Evolutionary conservation across 2,113 vertebrate species (phyloP).

Genomic region (Pelmatolapia mariae): DNA sequence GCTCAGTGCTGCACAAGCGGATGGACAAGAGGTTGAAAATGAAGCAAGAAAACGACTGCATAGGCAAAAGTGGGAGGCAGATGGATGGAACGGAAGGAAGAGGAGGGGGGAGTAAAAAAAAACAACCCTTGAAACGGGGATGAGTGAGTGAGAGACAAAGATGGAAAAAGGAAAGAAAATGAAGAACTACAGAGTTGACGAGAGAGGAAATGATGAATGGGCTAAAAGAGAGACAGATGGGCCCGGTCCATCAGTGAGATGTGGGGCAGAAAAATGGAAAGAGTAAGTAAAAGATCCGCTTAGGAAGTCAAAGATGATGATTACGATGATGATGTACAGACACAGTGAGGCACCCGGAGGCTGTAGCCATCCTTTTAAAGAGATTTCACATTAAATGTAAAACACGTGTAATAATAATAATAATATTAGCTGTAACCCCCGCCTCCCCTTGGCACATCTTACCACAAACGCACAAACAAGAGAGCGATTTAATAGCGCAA

Average conservation of each 20-base stretch:
- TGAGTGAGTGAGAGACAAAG: constrained; percentile 30
- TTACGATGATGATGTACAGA: not conserved
- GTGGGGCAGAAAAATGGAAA: constrained; percentile 12
- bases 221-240: constrained; percentile 45
- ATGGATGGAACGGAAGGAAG: constrained; percentile 15
- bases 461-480: constrained; percentile 24
- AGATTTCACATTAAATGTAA: constrained; percentile 42
- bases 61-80: constrained; percentile 23
- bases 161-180: constrained; percentile 43
- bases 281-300: constrained; percentile 20
- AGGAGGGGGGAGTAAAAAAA: not conserved
- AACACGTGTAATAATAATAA: constrained; percentile 23
- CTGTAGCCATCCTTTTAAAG: constrained; percentile 26
- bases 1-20: not conserved
- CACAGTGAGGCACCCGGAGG: constrained; percentile 7
- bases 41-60: not conserved
- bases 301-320: constrained; percentile 12
- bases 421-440: constrained; percentile 29
- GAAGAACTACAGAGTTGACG: constrained; percentile 53
- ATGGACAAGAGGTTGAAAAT: constrained; percentile 9
- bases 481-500: constrained; percentile 20
- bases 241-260: not conserved
- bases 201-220: constrained; percentile 61
- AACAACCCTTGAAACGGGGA: constrained; percentile 1
- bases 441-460: constrained; percentile 5